These are phyloP conservation scores for Hestina assimilis DNA, from an alignment of 1,140 invertebrate genomes.

Conservation along the genomic window DNA sequence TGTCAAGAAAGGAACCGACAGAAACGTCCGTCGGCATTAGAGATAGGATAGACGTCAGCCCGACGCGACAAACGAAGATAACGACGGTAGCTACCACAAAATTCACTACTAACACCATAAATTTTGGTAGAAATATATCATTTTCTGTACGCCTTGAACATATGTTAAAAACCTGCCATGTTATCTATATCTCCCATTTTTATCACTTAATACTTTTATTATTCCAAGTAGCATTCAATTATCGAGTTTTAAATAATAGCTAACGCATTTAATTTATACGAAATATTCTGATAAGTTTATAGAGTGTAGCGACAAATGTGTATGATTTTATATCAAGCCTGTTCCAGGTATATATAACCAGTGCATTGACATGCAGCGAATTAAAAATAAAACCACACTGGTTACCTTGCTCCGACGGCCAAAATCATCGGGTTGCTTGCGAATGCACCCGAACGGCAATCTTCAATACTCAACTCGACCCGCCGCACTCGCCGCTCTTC, in stretches of 20 bases:
- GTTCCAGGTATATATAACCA: conserved; percentile 8
- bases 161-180: no score
- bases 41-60: conserved; percentile 21
- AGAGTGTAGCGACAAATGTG: not conserved
- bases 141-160: no score
- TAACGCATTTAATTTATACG: no score
- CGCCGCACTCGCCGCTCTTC: conserved; percentile 12
- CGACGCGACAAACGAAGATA: conserved; percentile 3
- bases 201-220: no score
- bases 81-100: not conserved
- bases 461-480: conserved; percentile 42
- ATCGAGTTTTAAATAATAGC: no score
- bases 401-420: conserved; percentile 44
- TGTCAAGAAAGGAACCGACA: conserved; percentile 3
- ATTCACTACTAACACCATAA: not conserved
- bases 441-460: conserved; percentile 61
- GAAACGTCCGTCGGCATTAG: conserved; percentile 17
- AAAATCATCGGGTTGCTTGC: conserved; percentile 51
- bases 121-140: no score
- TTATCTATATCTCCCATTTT: no score
- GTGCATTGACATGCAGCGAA: conserved; percentile 27
- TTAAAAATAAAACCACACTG: conserved; percentile 48
- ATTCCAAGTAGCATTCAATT: no score
- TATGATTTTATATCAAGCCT: conserved; percentile 11
- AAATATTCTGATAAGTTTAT: no score